Evolutionary conservation across 2,888 invertebrate species (phyloP).

Genomic region (Phorcus lineatus): DNA sequence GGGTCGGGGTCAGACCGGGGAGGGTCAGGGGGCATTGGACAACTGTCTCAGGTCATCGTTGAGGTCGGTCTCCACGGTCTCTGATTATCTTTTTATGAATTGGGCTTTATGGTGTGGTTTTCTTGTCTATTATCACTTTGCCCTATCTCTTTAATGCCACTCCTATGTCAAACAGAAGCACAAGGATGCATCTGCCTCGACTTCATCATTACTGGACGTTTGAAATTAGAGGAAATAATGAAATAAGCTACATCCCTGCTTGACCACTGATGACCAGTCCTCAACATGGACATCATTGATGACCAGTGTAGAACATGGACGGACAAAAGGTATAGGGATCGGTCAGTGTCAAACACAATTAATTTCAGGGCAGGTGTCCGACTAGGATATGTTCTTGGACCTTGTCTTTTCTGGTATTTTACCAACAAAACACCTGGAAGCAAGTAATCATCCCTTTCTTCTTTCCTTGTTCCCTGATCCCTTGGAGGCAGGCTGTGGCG

Average conservation of each 20-base stretch:
- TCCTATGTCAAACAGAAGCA: slow-evolving; percentile 23
- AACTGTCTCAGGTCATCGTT: slow-evolving; percentile 30
- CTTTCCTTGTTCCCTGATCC: background rate
- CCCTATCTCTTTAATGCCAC: slow-evolving; percentile 8
- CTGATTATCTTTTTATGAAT: slow-evolving; percentile 34
- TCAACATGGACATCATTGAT: background rate
- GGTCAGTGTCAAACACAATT: slow-evolving; percentile 18
- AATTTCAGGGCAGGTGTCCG: slow-evolving; percentile 2
- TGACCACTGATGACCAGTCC: background rate
- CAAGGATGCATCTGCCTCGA: slow-evolving; percentile 27
- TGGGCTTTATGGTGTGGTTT: slow-evolving; percentile 28
- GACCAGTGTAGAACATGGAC: background rate
- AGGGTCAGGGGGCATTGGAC: slow-evolving; percentile 29
- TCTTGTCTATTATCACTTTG: slow-evolving; percentile 25
- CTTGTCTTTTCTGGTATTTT: slow-evolving; percentile 5
- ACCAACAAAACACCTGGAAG: slow-evolving; percentile 5
- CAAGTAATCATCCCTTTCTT: background rate
- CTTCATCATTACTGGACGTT: slow-evolving; percentile 28
- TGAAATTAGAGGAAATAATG: slow-evolving; percentile 29
- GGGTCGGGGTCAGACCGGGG: slow-evolving; percentile 21
- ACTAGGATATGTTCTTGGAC: slow-evolving; percentile 11
- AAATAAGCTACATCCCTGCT: slow-evolving; percentile 29
- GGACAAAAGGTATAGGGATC: background rate
- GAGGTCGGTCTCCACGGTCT: slow-evolving; percentile 18
- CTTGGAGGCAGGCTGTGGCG: background rate